Percentiles rank a stretch among this genome's conserved stretches.
Conservation (phyloP, 2,113 vertebrate genomes). For the Tylochromis polylepis region DNA sequence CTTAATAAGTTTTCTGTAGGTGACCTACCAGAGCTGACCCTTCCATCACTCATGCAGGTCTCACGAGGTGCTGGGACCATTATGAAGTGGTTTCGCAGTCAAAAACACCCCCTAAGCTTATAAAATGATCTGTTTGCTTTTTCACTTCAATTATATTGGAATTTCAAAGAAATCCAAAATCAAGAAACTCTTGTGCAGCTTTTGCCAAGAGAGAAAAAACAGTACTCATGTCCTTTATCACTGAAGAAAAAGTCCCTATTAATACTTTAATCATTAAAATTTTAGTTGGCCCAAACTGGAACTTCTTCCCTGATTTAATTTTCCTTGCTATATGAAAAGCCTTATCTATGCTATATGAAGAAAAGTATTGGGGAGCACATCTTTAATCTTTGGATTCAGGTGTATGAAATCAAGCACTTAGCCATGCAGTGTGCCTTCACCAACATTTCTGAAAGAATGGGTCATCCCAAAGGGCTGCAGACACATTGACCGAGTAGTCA, state of each 20-base stretch:
- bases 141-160: background rate
- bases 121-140: background rate
- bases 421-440: background rate
- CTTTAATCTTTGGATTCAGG: too few species aligned
- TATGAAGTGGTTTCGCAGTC: background rate
- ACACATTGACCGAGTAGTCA: background rate
- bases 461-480: background rate
- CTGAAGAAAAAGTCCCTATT: background rate
- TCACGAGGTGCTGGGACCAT: fast-evolving
- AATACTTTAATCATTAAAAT: background rate
- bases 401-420: too few species aligned
- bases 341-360: too few species aligned
- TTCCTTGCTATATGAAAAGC: too few species aligned
- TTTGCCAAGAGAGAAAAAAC: background rate
- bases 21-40: background rate
- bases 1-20: background rate
- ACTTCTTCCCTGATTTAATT: too few species aligned
- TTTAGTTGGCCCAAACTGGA: too few species aligned
- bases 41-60: background rate
- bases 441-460: background rate
- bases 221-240: background rate
- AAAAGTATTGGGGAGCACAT: too few species aligned
- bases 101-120: background rate
- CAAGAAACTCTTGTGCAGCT: background rate
- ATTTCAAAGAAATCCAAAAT: background rate